These are phyloP conservation scores for cattle (Bos taurus) DNA, from an alignment of 2,113 vertebrate genomes.

Conservation along the genomic window ARS-UCD2.0 NC_037339.1:27887001-27887500, in stretches of 20 bases:
- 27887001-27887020: not conserved
- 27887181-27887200: not conserved
- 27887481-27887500: not conserved
- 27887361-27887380: not conserved
- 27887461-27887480: not conserved
- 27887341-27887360: not conserved
- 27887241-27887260: not conserved
- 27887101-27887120: not conserved
- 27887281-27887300: not conserved
- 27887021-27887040: not conserved
- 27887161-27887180: not conserved
- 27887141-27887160: not conserved
- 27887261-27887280: not conserved
- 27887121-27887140: not conserved
- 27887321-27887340: not conserved
- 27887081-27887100: not conserved
- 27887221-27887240: not conserved
- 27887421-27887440: not conserved
- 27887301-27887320: not conserved
- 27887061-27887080: not conserved
- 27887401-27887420: not conserved
- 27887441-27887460: not conserved
- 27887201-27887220: not conserved
- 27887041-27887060: not conserved
- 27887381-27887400: not conserved